A percentile compares a stretch with the other conserved stretches of the same genome.
Evolutionary conservation across 2,113 vertebrate genomes (phyloP).

Genomic region (Thinocorus orbignyianus): DNA sequence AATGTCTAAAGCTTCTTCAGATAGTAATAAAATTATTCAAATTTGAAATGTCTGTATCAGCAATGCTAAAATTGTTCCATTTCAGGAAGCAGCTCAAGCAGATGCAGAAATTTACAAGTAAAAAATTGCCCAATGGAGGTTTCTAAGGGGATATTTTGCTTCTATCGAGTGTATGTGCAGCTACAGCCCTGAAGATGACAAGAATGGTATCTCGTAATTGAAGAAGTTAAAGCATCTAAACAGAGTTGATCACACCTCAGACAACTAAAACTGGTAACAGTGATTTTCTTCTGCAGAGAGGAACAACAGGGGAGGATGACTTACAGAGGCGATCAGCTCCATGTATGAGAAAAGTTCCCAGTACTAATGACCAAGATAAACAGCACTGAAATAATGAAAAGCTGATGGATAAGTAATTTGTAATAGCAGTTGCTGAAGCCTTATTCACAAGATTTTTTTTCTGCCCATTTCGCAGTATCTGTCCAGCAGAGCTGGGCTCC

Average conservation of each 20-base stretch:
- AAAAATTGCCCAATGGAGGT: not conserved
- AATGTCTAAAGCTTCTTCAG: not conserved
- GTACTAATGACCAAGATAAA: not conserved
- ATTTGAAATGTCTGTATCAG: not conserved
- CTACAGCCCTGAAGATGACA: not conserved
- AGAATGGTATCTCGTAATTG: not conserved
- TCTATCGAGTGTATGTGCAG: not conserved
- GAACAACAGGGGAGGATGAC: not conserved
- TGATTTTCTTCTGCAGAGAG: not conserved
- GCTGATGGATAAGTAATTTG: not conserved
- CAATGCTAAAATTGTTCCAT: not conserved
- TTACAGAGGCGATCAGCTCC: not conserved
- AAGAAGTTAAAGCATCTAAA: not conserved
- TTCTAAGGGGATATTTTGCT: not conserved
- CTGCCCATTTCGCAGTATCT: not conserved
- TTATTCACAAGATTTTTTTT: not conserved
- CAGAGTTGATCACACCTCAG: not conserved
- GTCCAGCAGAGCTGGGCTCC: not conserved
- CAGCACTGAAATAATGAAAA: not conserved
- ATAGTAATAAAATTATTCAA: not conserved
- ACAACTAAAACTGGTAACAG: not conserved
- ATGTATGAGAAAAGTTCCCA: not conserved
- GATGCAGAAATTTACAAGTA: not conserved
- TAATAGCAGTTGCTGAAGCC: not conserved
- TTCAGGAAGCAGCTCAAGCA: not conserved